Conservation (phyloP, 2,888 invertebrate genomes). For the Drosophila multiciliata region DNA sequence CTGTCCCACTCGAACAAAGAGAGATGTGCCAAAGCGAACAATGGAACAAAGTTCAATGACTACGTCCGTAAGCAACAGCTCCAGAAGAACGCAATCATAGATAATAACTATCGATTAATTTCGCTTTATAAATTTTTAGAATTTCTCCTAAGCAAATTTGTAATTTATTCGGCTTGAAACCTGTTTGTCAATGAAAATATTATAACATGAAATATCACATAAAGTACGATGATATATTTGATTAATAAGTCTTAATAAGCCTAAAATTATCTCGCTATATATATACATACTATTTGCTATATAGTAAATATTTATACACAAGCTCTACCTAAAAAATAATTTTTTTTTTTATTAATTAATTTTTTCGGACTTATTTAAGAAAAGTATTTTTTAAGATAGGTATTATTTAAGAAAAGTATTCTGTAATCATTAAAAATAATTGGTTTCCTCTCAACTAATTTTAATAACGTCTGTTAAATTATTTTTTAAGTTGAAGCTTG, state of each 20-base stretch:
- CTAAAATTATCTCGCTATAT: background rate
- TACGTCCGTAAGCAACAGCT: conserved; percentile 27
- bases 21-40: conserved; percentile 23
- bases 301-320: background rate
- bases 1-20: conserved; percentile 15
- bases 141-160: background rate
- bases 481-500: background rate
- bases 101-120: background rate
- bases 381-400: background rate
- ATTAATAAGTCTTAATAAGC: background rate
- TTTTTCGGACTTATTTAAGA: background rate
- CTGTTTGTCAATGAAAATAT: background rate
- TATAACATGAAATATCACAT: background rate
- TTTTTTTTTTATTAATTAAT: background rate
- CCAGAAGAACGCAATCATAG: conserved; percentile 2
- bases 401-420: background rate
- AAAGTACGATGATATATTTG: background rate
- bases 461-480: background rate
- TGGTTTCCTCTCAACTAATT: background rate
- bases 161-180: background rate
- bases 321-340: background rate
- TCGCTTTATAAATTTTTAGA: background rate
- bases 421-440: background rate
- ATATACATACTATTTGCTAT: background rate
- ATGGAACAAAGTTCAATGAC: conserved; percentile 39